Conservation (phyloP, 2,888 invertebrate genomes). For the Platerodrilus igneus region DNA sequence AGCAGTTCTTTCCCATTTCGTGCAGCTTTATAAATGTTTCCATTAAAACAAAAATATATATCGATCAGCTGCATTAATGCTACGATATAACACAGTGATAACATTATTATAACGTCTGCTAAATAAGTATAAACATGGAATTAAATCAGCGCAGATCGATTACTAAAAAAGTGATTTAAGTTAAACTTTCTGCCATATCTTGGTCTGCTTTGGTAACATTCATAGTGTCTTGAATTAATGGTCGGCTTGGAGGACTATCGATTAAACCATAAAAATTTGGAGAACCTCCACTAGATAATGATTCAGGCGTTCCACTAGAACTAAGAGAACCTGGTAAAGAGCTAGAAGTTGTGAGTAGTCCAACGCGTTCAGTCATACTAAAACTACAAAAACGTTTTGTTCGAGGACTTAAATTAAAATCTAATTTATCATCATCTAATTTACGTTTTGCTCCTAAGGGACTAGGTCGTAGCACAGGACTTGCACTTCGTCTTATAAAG, state of each 20-base stretch:
- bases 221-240: slow-evolving; percentile 42
- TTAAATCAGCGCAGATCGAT: no score
- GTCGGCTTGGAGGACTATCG: slow-evolving; percentile 53
- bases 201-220: slow-evolving; percentile 44
- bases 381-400: slow-evolving; percentile 48
- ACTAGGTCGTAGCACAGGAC: slow-evolving; percentile 80
- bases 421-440: slow-evolving; percentile 53
- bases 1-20: no score
- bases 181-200: slow-evolving; percentile 46
- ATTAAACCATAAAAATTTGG: slow-evolving; percentile 53
- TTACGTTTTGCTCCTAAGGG: slow-evolving; percentile 67
- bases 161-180: no score
- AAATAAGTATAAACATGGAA: no score
- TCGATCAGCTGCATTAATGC: no score
- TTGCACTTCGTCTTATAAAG: slow-evolving; percentile 78
- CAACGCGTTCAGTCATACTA: slow-evolving; percentile 39
- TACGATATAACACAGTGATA: no score
- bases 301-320: slow-evolving; percentile 59
- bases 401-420: slow-evolving; percentile 44
- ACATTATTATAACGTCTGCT: no score
- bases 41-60: no score
- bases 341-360: slow-evolving; percentile 47
- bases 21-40: no score
- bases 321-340: slow-evolving; percentile 54
- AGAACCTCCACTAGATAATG: slow-evolving; percentile 58